Evolutionary conservation across 1,140 invertebrate genomes (phyloP).

Genomic region (Brachystomella parvula): DNA sequence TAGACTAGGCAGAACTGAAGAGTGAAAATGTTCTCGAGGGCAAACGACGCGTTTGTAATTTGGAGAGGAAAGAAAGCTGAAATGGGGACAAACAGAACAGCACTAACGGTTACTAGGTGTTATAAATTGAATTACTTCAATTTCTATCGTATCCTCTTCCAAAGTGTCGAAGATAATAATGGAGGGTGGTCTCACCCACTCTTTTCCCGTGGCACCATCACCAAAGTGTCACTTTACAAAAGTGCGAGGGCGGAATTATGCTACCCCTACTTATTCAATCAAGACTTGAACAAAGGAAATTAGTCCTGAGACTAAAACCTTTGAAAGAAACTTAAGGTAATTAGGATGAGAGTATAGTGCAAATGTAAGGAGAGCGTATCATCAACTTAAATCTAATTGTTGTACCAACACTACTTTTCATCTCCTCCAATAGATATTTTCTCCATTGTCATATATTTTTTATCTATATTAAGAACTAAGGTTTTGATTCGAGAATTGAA

Average conservation of each 20-base stretch:
- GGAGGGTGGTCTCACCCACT: not conserved
- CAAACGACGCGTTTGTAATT: not conserved
- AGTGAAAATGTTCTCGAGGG: not conserved
- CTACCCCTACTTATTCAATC: constrained; percentile 9
- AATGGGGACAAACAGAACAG: not conserved
- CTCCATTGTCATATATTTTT: too few relatives aligned
- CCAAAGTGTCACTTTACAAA: constrained; percentile 6
- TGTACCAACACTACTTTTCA: too few relatives aligned
- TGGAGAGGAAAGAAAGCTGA: not conserved
- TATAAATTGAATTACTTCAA: constrained; percentile 3
- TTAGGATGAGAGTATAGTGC: not conserved
- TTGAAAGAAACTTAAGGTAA: not conserved
- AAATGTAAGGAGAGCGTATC: too few relatives aligned
- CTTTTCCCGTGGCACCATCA: not conserved
- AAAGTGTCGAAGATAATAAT: not conserved
- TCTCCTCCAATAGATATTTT: too few relatives aligned
- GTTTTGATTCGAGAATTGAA: too few relatives aligned
- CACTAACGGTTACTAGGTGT: not conserved
- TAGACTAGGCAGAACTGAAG: too few relatives aligned
- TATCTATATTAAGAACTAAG: too few relatives aligned
- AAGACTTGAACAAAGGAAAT: not conserved
- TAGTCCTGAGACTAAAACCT: not conserved
- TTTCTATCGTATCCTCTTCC: not conserved
- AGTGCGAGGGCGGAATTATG: not conserved
- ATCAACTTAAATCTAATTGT: too few relatives aligned